Evolutionary conservation across 2,888 invertebrate species (phyloP).

Genomic region (Eurois occulta): DNA sequence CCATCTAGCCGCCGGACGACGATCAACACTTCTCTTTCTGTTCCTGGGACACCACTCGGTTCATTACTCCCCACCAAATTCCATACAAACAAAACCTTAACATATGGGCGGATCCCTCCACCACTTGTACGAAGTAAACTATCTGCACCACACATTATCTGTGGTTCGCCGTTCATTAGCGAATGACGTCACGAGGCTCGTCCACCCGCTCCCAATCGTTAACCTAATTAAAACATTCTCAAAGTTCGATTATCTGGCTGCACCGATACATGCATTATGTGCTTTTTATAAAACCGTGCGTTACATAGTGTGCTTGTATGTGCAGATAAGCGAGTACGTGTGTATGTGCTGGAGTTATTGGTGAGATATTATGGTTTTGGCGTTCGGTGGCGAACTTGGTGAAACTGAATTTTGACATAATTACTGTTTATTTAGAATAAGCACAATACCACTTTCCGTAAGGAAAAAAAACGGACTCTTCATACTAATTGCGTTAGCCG

Average conservation of each 20-base stretch:
- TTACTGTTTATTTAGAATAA: not conserved
- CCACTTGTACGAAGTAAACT: conserved; percentile 7
- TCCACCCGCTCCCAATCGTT: conserved; percentile 70
- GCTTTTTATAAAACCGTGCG: conserved; percentile 38
- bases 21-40: not conserved
- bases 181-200: conserved; percentile 62
- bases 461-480: not conserved
- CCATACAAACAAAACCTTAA: not conserved
- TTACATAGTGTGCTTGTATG: conserved; percentile 6
- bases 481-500: not conserved
- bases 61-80: conserved; percentile 1
- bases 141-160: conserved; percentile 30
- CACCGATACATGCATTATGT: conserved; percentile 62
- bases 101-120: conserved; percentile 3
- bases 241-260: conserved; percentile 66
- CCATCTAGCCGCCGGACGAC: not conserved
- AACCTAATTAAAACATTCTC: conserved; percentile 86
- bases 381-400: not conserved
- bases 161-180: conserved; percentile 60
- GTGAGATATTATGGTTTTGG: conserved; percentile 2
- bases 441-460: not conserved
- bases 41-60: not conserved
- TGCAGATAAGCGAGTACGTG: conserved; percentile 12
- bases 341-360: conserved; percentile 10
- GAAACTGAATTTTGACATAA: not conserved